These are phyloP conservation scores for Rotaria magnacalcarata DNA, from an alignment of 2,888 invertebrate genomes.

Conservation along the genomic window DNA sequence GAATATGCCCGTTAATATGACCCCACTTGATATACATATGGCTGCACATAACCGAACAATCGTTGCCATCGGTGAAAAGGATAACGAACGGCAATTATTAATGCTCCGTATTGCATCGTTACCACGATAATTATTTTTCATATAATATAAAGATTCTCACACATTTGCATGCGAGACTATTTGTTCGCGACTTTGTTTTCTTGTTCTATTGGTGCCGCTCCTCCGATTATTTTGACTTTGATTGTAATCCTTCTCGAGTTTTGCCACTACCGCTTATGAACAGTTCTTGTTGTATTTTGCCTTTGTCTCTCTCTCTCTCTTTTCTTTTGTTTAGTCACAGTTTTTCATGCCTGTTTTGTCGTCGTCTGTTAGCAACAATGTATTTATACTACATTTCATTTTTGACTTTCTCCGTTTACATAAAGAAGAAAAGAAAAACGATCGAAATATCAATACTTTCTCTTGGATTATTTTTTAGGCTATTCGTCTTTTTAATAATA, in stretches of 20 bases:
- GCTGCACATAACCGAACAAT: conserved; percentile 45
- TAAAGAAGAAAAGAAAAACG: background rate
- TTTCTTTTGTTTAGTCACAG: background rate
- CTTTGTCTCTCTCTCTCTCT: background rate
- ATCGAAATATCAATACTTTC: background rate
- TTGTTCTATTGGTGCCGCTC: background rate
- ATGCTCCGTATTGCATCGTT: conserved; percentile 44
- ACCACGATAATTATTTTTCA: conserved; percentile 34
- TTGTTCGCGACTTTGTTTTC: background rate
- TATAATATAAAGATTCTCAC: background rate
- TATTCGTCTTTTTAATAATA: background rate
- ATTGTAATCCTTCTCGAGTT: background rate
- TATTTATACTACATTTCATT: background rate
- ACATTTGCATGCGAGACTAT: background rate
- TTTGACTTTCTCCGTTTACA: background rate
- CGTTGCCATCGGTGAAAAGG: conserved; percentile 46
- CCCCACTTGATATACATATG: conserved; percentile 44
- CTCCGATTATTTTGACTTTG: background rate
- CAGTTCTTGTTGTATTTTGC: background rate
- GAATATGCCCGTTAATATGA: conserved; percentile 41
- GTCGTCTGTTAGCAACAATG: background rate
- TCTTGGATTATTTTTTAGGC: background rate
- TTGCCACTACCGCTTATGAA: background rate
- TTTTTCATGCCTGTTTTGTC: background rate
- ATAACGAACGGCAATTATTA: conserved; percentile 45